phyloP scores from a whole-genome alignment of 2,888 invertebrate genomes.

The Troides oblongomaculatus region DNA sequence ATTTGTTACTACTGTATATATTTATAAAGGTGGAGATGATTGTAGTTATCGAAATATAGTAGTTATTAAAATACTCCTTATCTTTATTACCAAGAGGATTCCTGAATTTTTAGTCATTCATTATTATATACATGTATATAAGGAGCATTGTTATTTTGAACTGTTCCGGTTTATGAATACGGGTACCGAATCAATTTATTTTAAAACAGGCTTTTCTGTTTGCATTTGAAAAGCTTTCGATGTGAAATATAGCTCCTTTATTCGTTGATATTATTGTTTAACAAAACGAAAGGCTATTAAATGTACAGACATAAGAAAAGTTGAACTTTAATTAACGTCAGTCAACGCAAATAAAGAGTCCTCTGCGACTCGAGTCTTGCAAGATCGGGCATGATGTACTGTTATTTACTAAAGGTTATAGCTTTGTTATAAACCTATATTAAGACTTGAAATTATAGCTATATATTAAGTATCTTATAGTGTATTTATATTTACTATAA shows the following conservation, averaged over 20 bases:
- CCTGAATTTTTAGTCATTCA: not conserved
- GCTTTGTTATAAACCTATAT: not conserved
- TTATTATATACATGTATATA: not conserved
- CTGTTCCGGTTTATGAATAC: not conserved
- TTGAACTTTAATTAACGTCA: conserved; percentile 28
- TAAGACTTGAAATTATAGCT: not conserved
- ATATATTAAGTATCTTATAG: not conserved
- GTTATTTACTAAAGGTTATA: not conserved
- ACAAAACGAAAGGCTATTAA: conserved; percentile 18
- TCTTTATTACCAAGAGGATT: too few species aligned
- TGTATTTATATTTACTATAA: not conserved
- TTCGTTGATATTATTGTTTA: conserved; percentile 22
- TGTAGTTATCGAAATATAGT: too few species aligned
- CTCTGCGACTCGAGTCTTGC: conserved; percentile 18
- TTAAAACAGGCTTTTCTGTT: conserved; percentile 8
- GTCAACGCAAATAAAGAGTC: conserved; percentile 27
- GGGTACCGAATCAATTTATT: conserved; percentile 31
- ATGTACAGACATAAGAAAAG: conserved; percentile 19
- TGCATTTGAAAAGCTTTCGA: conserved; percentile 12
- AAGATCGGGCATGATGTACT: conserved; percentile 12
- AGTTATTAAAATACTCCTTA: too few species aligned
- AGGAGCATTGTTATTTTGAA: not conserved
- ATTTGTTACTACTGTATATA: too few species aligned
- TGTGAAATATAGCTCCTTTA: conserved; percentile 14
- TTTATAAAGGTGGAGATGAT: too few species aligned